phyloP scores from a whole-genome alignment of 1,140 invertebrate genomes.

The Aphis craccivora region DNA sequence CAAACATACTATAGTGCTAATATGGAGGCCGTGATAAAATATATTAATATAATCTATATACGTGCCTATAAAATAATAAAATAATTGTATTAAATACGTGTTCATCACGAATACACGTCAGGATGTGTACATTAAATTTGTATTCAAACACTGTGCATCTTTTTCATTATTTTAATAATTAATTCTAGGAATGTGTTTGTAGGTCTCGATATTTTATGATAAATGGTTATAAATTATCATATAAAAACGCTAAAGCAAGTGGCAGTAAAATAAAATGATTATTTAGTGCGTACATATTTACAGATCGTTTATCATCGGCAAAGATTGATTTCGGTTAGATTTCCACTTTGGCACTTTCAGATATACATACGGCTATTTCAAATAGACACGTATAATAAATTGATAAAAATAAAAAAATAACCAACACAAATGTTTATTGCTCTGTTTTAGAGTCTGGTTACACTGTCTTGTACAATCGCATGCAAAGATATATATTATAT shows the following conservation, averaged over 20 bases:
- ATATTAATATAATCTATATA: neutral
- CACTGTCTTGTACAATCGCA: neutral
- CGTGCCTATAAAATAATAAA: neutral
- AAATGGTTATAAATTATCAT: neutral
- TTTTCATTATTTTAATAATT: neutral
- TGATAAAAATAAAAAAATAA: neutral
- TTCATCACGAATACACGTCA: neutral
- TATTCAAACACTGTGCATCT: neutral
- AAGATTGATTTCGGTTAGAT: constrained; percentile 7
- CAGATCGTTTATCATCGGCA: neutral
- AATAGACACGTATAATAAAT: constrained; percentile 18
- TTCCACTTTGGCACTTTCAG: neutral
- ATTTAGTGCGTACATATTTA: neutral
- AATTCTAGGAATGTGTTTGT: neutral
- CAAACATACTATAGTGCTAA: neutral
- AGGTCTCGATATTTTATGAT: neutral
- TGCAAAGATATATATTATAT: neutral
- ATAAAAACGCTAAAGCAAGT: neutral
- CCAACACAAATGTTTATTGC: neutral
- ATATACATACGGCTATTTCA: neutral
- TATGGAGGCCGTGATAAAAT: neutral
- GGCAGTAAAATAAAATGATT: neutral
- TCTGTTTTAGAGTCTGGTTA: neutral
- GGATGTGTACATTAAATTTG: too few relatives aligned
- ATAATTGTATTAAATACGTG: neutral